phyloP scores from a whole-genome alignment of 2,888 invertebrate genomes.

The Drosophila pseudotakahashii region DNA sequence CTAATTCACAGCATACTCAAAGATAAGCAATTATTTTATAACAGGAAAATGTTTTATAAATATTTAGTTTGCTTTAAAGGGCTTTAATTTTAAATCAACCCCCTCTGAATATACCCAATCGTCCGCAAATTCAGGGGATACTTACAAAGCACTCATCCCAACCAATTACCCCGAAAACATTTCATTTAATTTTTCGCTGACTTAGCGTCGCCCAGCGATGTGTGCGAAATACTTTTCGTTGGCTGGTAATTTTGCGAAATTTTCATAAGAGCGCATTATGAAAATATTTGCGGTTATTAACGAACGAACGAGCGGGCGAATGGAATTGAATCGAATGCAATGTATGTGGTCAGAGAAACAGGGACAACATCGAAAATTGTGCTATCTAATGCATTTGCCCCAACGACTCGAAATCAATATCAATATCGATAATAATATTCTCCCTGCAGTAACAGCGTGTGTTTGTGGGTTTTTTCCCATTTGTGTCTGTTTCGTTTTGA shows the following conservation, averaged over 20 bases:
- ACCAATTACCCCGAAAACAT: conserved; percentile 11
- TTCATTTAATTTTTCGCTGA: conserved; percentile 33
- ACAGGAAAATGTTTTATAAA: too few relatives aligned
- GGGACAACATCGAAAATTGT: conserved; percentile 16
- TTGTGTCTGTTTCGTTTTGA: conserved; percentile 43
- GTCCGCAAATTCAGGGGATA: not conserved
- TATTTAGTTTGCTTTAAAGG: too few relatives aligned
- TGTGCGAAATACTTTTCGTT: conserved; percentile 33
- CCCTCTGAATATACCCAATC: not conserved
- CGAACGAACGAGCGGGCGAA: conserved; percentile 25
- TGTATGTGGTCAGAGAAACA: conserved; percentile 18
- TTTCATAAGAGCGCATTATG: conserved; percentile 44
- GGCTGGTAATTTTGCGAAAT: conserved; percentile 52
- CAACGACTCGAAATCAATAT: conserved; percentile 54
- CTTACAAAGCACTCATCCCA: conserved; percentile 2
- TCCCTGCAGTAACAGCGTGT: conserved; percentile 23
- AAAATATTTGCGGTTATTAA: conserved; percentile 52
- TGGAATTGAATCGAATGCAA: conserved; percentile 33
- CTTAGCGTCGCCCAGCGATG: conserved; percentile 35
- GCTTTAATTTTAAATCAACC: not conserved
- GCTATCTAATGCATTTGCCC: conserved; percentile 57
- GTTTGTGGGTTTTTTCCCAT: conserved; percentile 16
- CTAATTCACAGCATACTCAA: too few relatives aligned
- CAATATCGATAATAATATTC: conserved; percentile 42
- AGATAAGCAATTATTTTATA: too few relatives aligned